Percentiles rank a stretch among this genome's conserved stretches.
Conservation (phyloP, 2,113 vertebrate species). For the Gymnobelideus leadbeateri region DNA sequence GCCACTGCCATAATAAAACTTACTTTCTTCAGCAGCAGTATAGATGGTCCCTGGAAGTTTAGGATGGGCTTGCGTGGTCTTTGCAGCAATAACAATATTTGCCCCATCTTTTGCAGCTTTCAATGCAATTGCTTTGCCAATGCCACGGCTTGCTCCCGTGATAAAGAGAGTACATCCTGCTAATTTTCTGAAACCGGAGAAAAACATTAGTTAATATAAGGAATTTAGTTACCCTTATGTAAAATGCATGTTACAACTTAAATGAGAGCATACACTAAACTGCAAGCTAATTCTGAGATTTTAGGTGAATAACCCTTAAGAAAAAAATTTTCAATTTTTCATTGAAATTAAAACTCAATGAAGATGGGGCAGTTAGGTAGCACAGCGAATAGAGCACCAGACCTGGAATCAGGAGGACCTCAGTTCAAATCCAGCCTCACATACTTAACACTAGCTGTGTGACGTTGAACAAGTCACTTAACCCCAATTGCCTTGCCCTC, state of each 20-base stretch:
- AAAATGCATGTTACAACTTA: background rate
- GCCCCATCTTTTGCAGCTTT: slow-evolving; percentile 97
- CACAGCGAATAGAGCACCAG: no score
- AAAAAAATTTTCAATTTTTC: background rate
- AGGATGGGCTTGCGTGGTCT: slow-evolving; percentile 92
- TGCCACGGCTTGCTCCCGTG: slow-evolving; percentile 96
- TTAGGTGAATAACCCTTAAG: background rate
- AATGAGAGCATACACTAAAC: background rate
- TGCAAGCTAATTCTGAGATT: background rate
- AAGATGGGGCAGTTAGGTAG: no score
- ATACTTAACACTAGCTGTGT: no score
- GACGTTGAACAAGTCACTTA: no score
- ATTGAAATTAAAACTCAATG: background rate
- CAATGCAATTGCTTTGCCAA: slow-evolving; percentile 97
- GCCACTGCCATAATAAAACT: slow-evolving; percentile 55
- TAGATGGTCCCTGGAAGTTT: slow-evolving; percentile 96
- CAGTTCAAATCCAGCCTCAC: no score
- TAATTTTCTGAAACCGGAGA: slow-evolving; percentile 87
- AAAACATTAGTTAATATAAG: slow-evolving; percentile 8
- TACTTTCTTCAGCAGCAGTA: slow-evolving; percentile 95
- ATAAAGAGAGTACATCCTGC: slow-evolving; percentile 96
- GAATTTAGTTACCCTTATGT: background rate
- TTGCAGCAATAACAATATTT: slow-evolving; percentile 96
- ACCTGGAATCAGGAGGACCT: no score
- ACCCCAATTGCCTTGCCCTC: no score